Evolutionary conservation across 1,140 invertebrate genomes (phyloP).

Genomic region (Ectropis grisescens): DNA sequence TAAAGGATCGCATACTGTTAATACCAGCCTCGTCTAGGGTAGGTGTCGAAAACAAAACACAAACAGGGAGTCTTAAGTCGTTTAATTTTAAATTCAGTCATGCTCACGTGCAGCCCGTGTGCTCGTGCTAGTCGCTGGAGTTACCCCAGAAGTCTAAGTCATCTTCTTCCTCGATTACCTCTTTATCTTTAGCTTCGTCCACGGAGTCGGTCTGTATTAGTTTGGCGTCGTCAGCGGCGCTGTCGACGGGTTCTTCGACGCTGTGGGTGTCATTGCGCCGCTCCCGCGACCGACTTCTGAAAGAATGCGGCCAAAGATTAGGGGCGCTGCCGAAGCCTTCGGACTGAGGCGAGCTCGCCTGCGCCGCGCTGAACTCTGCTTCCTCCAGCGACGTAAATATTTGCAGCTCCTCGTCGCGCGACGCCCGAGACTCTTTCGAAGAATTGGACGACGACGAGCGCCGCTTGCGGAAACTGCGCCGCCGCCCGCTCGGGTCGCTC

Average conservation of each 20-base stretch:
- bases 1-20: slow-evolving; percentile 18
- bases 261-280: slow-evolving; percentile 32
- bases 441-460: slow-evolving; percentile 71
- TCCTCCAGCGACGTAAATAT: slow-evolving; percentile 74
- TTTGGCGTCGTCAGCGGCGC: slow-evolving; percentile 17
- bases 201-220: slow-evolving; percentile 46
- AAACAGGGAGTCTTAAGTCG: slow-evolving; percentile 27
- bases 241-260: slow-evolving; percentile 27
- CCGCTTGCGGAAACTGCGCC: slow-evolving; percentile 72
- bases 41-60: slow-evolving; percentile 44
- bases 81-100: slow-evolving; percentile 57
- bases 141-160: slow-evolving; percentile 60
- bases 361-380: slow-evolving; percentile 61
- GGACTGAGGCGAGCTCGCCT: slow-evolving; percentile 15
- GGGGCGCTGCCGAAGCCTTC: slow-evolving; percentile 51
- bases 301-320: slow-evolving; percentile 61
- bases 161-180: slow-evolving; percentile 49
- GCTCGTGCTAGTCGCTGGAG: slow-evolving; percentile 42
- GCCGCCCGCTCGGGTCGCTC: slow-evolving; percentile 70
- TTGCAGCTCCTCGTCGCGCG: slow-evolving; percentile 72
- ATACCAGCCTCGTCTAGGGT: slow-evolving; percentile 15
- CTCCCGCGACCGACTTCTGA: slow-evolving; percentile 62
- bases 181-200: slow-evolving; percentile 44
- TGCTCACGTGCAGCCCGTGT: slow-evolving; percentile 61
- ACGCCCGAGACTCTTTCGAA: slow-evolving; percentile 69